A percentile compares a stretch with the other conserved stretches of the same genome.
phyloP scores from a whole-genome alignment of 2,797 vertebrate species.

The Eulemur coronatus region DNA sequence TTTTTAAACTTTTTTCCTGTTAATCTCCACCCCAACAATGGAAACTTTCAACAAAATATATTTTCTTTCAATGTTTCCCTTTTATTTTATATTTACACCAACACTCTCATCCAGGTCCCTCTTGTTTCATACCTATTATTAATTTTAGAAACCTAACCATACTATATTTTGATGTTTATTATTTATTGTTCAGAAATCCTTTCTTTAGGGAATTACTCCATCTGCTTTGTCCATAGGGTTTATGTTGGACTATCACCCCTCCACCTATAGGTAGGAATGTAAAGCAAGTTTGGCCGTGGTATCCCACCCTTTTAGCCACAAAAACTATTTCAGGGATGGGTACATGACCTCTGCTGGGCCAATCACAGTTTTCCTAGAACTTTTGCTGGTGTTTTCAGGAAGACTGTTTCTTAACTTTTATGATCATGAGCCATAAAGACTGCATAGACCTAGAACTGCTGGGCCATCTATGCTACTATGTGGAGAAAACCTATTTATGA shows the following conservation, averaged over 20 bases:
- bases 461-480: background rate
- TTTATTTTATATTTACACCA: background rate
- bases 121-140: background rate
- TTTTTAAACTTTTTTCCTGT: background rate
- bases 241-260: background rate
- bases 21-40: background rate
- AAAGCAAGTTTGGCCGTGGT: background rate
- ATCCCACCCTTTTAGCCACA: background rate
- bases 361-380: background rate
- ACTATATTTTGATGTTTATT: background rate
- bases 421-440: background rate
- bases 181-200: constrained; percentile 27
- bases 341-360: background rate
- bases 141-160: background rate
- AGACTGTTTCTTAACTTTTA: background rate
- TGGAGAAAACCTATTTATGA: background rate
- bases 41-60: constrained; percentile 28
- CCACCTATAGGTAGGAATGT: background rate
- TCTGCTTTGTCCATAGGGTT: background rate
- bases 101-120: background rate
- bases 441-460: background rate
- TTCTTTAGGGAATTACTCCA: background rate
- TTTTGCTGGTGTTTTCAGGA: background rate
- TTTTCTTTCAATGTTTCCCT: background rate
- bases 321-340: background rate